Evolutionary conservation across 2,888 invertebrate species (phyloP).

Genomic region (Ecliptopera silaceata): DNA sequence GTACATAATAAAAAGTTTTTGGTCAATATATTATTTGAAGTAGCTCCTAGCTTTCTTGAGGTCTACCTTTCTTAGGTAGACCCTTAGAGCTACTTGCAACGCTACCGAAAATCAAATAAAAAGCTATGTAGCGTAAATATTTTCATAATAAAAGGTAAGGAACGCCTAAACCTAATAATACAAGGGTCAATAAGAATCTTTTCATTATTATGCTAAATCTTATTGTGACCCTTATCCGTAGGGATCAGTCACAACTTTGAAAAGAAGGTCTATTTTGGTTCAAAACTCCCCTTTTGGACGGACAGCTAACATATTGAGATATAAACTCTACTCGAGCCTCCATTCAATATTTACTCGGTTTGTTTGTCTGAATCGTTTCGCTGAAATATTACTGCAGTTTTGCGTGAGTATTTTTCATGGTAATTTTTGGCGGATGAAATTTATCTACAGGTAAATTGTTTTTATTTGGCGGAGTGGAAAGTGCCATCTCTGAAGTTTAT

Average conservation of each 20-base stretch:
- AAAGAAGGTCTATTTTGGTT: constrained; percentile 55
- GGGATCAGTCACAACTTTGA: constrained; percentile 54
- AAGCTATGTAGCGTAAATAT: constrained; percentile 19
- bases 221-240: constrained; percentile 60
- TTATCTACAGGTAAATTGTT: constrained; percentile 30
- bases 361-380: constrained; percentile 43
- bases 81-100: not conserved
- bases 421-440: constrained; percentile 36
- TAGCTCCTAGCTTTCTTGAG: too few relatives aligned
- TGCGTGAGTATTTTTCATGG: constrained; percentile 38
- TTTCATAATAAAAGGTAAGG: constrained; percentile 28
- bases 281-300: constrained; percentile 44
- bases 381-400: constrained; percentile 43
- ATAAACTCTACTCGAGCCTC: constrained; percentile 55
- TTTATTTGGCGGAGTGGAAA: constrained; percentile 3
- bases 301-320: constrained; percentile 71
- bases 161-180: constrained; percentile 38
- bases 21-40: too few relatives aligned
- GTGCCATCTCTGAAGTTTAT: not conserved
- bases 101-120: constrained; percentile 14
- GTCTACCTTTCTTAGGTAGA: too few relatives aligned
- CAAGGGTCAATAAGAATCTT: constrained; percentile 48
- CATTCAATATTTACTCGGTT: constrained; percentile 66
- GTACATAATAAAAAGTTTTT: too few relatives aligned
- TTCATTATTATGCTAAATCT: constrained; percentile 72